phyloP scores from a whole-genome alignment of 1,140 invertebrate species.

The Periplaneta americana region DNA sequence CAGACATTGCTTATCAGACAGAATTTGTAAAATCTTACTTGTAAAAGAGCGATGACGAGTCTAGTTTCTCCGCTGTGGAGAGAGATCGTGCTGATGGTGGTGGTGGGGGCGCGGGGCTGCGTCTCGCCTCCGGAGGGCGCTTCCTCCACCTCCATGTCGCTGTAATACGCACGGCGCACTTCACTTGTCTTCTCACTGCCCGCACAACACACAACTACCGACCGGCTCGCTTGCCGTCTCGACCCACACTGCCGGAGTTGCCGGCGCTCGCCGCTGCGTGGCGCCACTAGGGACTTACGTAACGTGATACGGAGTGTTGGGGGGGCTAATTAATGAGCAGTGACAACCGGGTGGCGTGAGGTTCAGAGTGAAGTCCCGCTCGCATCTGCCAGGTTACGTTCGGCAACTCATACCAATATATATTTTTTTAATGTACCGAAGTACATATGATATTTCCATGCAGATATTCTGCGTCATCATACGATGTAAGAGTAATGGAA shows the following conservation, averaged over 20 bases:
- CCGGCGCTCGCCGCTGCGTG: background rate
- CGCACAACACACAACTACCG: background rate
- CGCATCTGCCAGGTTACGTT: too few species aligned
- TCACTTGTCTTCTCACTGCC: background rate
- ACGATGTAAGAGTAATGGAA: too few species aligned
- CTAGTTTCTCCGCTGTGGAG: constrained; percentile 80
- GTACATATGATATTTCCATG: too few species aligned
- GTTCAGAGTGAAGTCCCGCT: too few species aligned
- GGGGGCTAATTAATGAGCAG: too few species aligned
- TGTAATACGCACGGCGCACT: too few species aligned
- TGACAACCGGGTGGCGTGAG: too few species aligned
- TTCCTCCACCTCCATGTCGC: background rate
- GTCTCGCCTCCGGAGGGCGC: background rate
- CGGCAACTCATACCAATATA: too few species aligned
- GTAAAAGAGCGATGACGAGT: constrained; percentile 82
- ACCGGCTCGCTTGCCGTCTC: background rate
- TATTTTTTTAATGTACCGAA: too few species aligned
- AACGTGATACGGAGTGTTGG: background rate
- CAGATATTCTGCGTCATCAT: too few species aligned
- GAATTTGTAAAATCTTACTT: constrained; percentile 62
- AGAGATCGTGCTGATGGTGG: constrained; percentile 87
- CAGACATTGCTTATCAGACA: background rate
- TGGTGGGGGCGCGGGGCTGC: constrained; percentile 41
- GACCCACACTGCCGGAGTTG: background rate
- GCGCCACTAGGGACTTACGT: background rate